Base-by-base conservation (phyloP, 2,113 vertebrate genomes). In the Sigmodon hispidus region DNA sequence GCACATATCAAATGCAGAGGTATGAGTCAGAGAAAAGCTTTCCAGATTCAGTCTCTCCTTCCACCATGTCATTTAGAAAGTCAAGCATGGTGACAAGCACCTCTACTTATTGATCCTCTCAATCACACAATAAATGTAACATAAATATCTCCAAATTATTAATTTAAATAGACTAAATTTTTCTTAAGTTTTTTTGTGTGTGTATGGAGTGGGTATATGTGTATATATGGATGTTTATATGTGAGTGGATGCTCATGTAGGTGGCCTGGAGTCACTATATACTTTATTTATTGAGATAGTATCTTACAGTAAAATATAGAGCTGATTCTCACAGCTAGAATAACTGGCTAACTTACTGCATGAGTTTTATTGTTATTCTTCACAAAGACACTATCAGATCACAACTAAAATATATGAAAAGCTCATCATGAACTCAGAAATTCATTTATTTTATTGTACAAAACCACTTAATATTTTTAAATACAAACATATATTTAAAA, bases 391-490 rank as follows among this genome's bases (percentile, higher is more conserved):
- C 31, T 40, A 3, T 79, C 50, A 89, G 67, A 29, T 11, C 4
- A 43, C 9, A 43, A 4, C 10, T 65, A 40, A 59, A 1, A 21
- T 50, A 21, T 63, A 90, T 67, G 40, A 84, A 89, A 45, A 3
- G 1, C 3, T 76, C 52, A 69, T 9, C 13, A 31, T 9, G 21
- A 73, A 6, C 26, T 63, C 0, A 89, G 79, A 69, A 50, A 70
- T 22, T 84, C 29, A 15, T 87, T 94, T 45, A 22, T 1, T 26
- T 26, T 43, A 21, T 61, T 95, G 50, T 93, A 57, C 89, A 73
- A 73, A 95, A 86, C 15, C 31, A 63, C 48, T 81, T 77, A 83
- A 69, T 65, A 7, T 89, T 93, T 79, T 95, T n/a, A 61, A 55
- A 57, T 81, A 75, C n/a, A 95, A 93, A 83, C 2, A n/a, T 26